Base-by-base conservation (phyloP, 1,140 invertebrate species). In the Drosophila setifemur region DNA sequence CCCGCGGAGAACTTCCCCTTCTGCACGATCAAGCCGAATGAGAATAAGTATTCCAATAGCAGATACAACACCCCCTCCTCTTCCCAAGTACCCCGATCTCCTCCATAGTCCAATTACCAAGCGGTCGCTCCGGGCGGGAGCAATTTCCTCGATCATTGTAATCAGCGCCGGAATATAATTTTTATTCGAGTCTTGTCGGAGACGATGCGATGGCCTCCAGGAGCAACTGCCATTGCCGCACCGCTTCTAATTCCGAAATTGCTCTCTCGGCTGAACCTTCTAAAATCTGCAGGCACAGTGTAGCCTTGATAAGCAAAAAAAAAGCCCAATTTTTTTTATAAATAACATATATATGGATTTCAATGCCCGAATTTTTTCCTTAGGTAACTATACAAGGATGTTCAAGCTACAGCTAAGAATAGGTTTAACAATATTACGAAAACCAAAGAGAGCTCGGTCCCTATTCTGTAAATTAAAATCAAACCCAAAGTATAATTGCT, bases 1-100 rank as follows among this genome's bases (percentile, higher is more conserved):
- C 94, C 97, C 50, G 98, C 98, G 49, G 97, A 99, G 92, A 99
- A 99, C 90, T 99, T 99, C 91, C 98, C 99, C 3, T 99, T 99
- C 92, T 99, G 99, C 93, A 99, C 99, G 88, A 99, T 99, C 89
- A 98, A 99, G 93, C 99, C 99, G 16, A 99, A 99, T 97, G 98
- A 99, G 95, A 99, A 98, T 98, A 97, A 98, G 96, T 97, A 96
- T 95, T 89, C 53, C 44, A 44, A 11, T n/a, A n/a, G n/a, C n/a
- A n/a, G n/a, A n/a, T n/a, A n/a, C n/a, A n/a, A n/a, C n/a, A 18
- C 12, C 90, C 90, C 92, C 90, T 73, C 55, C 79, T 47, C 39
- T 23, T 21, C 19, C 8, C 14, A 8, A 12, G 18, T 29, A 21
- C 31, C 37, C 31, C 11, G 47, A 55, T 47, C 23, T 45, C 49